Evolutionary conservation across 2,113 vertebrate genomes (phyloP).

Genomic region (Macrotis lagotis): DNA sequence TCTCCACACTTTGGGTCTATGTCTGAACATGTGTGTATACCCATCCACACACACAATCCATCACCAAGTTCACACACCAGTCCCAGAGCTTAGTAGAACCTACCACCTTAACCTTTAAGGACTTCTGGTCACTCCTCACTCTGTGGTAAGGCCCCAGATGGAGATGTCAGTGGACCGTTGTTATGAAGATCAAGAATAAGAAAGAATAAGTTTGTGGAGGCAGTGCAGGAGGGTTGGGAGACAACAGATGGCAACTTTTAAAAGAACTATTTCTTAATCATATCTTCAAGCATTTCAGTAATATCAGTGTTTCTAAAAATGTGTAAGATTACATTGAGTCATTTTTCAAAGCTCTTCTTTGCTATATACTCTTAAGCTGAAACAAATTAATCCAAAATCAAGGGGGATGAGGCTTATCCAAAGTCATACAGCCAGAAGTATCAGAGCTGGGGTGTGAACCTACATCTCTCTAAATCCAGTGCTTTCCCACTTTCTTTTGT

Average conservation of each 20-base stretch:
- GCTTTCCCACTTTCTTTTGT: background rate
- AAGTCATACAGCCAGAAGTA: background rate
- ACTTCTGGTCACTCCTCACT: no score
- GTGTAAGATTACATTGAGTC: no score
- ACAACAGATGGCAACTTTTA: background rate
- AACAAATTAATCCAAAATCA: background rate
- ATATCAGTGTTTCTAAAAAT: fast-evolving
- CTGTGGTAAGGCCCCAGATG: background rate
- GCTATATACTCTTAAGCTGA: background rate
- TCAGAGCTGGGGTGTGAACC: background rate
- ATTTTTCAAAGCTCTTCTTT: background rate
- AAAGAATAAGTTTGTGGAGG: background rate
- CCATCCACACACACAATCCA: no score
- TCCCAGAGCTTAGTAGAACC: no score
- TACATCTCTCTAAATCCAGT: background rate
- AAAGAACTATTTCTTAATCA: background rate
- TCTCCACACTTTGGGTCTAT: no score
- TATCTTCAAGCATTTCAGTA: fast-evolving
- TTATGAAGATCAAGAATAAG: background rate
- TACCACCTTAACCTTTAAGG: background rate
- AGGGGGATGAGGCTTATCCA: background rate
- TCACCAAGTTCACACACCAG: no score
- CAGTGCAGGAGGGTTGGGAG: background rate
- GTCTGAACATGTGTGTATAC: no score
- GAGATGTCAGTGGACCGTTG: background rate